Conservation (phyloP, 2,888 invertebrate species). For the Ichneumoninae sp. region DNA sequence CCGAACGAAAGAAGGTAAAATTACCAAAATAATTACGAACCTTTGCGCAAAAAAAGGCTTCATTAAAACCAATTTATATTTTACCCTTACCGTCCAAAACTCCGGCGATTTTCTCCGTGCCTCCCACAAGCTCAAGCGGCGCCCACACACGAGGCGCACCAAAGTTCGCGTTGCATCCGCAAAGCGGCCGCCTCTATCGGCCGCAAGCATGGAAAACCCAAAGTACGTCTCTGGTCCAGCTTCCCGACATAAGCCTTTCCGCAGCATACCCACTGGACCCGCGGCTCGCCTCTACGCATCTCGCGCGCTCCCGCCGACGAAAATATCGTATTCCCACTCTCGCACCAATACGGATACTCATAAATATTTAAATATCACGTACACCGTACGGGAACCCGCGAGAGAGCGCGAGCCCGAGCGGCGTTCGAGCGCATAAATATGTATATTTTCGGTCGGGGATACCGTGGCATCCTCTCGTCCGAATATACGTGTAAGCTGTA, state of each 20-base stretch:
- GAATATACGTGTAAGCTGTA: slow-evolving; percentile 25
- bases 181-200: neutral
- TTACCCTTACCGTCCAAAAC: neutral
- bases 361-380: slow-evolving; percentile 65
- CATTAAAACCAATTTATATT: neutral
- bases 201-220: slow-evolving; percentile 7
- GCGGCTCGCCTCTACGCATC: slow-evolving; percentile 31
- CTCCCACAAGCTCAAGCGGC: neutral
- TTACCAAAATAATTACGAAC: no score
- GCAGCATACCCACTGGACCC: slow-evolving; percentile 13
- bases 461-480: slow-evolving; percentile 26
- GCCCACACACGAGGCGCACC: neutral
- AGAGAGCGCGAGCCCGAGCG: slow-evolving; percentile 40
- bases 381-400: slow-evolving; percentile 1
- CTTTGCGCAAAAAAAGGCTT: neutral
- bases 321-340: slow-evolving; percentile 60
- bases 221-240: neutral
- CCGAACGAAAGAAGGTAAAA: no score
- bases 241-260: slow-evolving; percentile 39
- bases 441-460: slow-evolving; percentile 57
- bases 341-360: slow-evolving; percentile 48
- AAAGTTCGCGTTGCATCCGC: neutral
- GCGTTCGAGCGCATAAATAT: slow-evolving; percentile 57
- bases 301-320: slow-evolving; percentile 30
- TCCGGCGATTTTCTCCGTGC: neutral